Base-by-base conservation (phyloP, 2,888 invertebrate genomes). In the Microchrysa polita region DNA sequence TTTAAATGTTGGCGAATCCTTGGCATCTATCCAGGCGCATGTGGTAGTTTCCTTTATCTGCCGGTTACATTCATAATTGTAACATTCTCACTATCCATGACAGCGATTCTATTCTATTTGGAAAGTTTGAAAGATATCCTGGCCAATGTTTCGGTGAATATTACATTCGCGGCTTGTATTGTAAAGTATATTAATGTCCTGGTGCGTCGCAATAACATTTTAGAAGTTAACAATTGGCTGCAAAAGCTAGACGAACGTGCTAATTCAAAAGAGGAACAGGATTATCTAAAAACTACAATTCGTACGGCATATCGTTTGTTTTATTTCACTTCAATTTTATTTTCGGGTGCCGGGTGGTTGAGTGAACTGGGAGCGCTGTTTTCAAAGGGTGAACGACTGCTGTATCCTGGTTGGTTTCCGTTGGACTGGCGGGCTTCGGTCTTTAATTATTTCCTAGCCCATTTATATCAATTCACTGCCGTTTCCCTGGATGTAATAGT, bases 101-200 rank as follows among this genome's bases (percentile, higher is more conserved):
- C 80, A 23, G 79, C 81, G 4, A 83, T 83, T 2, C 14, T 82
- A 2, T 72, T 83, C 1, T 83, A 82, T 74, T 82, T 80, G 4
- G 73, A 71, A 53, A 80, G 76, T 18, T 20, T 82, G 61, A 79
- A 78, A 52, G 79, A 80, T 61, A 65, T 83, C 27, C 82, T 81
- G 76, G 82, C 82, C 74, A 83, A 81, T 75, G 78, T 83, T 7
- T 81, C 80, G 53, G 82, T 83, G 0, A 81, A 83, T 42, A 79
- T 82, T 40, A 83, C 82, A 10, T 82, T 82, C 60, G 76, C 79
- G 0, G 79, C 79, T 69, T 79, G 82, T 4, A 82, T 80, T 73
- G 75, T 83, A 2, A 83, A 83, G 77, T 82, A 81, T 40, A 14
- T 80, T 1, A 83, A 83, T 73, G 81, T 83, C 4, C 80, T 77